Base-by-base conservation (phyloP, 2,113 vertebrate species). In the Caloenas nicobarica region DNA sequence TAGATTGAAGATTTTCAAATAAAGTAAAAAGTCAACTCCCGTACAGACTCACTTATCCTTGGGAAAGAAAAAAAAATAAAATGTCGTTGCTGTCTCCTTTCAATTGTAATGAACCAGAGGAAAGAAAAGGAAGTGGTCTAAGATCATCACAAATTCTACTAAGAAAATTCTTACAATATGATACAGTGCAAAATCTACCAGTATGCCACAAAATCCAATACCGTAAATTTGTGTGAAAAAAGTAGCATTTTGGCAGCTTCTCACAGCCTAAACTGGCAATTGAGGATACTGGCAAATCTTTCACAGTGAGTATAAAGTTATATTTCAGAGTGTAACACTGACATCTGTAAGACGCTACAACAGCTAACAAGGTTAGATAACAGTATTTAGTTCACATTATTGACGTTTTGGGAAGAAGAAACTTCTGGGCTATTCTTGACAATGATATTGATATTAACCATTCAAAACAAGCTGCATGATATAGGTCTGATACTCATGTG, bases 11-110 rank as follows among this genome's bases (percentile, higher is more conserved):
- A 84, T 95, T 91, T 93, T 91, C 61, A 88, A 79, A 72, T 53
- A 89, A 95, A 84, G 81, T 71, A 85, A 71, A 53, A 92, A 91
- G 76, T 65, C 69, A 88, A 21, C 56, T 89, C 89, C 73, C 83
- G 73, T 57, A 76, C 44, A 40, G 10, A 56, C n/a, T 85, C 40
- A 86, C 62, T 94, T 66, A 72, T 72, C 19, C 42, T 72, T 48
- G 60, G 22, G 13, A 82, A 90, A 25, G 21, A 53, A 36, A 68
- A 74, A 78, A 89, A 57, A 54, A 40, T 81, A 65, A 85, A 95
- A 94, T 78, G 36, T 58, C 29, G 22, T 13, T 57, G 6, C 44
- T 73, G 13, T 73, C n/a, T 88, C 81, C 51, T 81, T 95, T 71
- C 48, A 38, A 4, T 74, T 61, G 34, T 46, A 28, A 29, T 71